Base-by-base conservation (phyloP, 2,888 invertebrate species). In the Folsomia candida region DNA sequence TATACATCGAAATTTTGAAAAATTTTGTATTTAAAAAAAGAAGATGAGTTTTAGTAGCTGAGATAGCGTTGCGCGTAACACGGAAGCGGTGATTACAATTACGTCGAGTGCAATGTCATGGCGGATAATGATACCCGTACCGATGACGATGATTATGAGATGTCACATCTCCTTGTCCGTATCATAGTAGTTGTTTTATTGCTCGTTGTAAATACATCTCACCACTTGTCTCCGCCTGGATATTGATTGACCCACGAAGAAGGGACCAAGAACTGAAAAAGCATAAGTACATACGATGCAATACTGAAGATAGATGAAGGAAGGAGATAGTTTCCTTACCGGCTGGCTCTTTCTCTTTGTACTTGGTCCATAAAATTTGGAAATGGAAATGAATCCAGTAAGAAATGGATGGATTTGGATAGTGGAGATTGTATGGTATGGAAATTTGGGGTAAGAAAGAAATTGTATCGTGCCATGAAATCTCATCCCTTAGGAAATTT, bases 141-240 rank as follows among this genome's bases (percentile, higher is more conserved):
- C 11, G 11, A 47, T 9, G 47, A 14, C 47, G 14, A 47, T 9
- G 47, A 47, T 9, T 11, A 14, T 9, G 9, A 47, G 14, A 47
- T 47, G 14, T 47, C 14, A 14, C 47, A 14, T 9, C 47, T 47
- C 11, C 47, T 24, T 18, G 62, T 62, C 29, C 62, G 62, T 62
- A 62, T 3, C 62, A 62, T 37, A 25, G 62, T 28, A 62, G 62
- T n/a, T n/a, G n/a, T n/a, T n/a, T n/a, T n/a, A n/a, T n/a, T n/a
- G n/a, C n/a, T n/a, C n/a, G n/a, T n/a, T n/a, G n/a, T n/a, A n/a
- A n/a, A n/a, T n/a, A n/a, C n/a, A n/a, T n/a, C n/a, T n/a, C n/a
- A n/a, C n/a, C n/a, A n/a, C n/a, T n/a, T n/a, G n/a, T n/a, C n/a
- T n/a, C n/a, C n/a, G n/a, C n/a, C 6, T 37, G 14, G 14, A 37